These are phyloP conservation scores for Hycleus cichorii DNA, from an alignment of 1,140 invertebrate genomes.

Conservation along the genomic window DNA sequence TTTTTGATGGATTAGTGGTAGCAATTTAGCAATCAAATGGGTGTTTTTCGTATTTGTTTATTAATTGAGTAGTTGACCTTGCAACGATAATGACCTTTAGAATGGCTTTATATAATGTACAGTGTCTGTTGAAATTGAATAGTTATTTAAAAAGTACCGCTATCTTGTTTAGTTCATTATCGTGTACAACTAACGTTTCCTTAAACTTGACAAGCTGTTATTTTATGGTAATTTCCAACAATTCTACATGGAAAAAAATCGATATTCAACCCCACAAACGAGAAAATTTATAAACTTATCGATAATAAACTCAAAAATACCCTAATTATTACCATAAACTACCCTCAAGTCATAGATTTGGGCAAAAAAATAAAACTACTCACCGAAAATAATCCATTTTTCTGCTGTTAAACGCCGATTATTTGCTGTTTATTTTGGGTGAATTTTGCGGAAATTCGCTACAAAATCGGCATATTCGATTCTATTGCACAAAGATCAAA, in stretches of 20 bases:
- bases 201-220: too few relatives aligned
- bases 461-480: background rate
- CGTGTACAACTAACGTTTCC: background rate
- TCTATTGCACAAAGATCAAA: too few relatives aligned
- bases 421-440: background rate
- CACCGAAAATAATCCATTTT: background rate
- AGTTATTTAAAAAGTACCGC: slow-evolving; percentile 8
- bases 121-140: background rate
- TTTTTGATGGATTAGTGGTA: background rate
- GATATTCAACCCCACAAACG: too few relatives aligned
- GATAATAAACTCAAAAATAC: too few relatives aligned
- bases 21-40: background rate
- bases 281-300: too few relatives aligned
- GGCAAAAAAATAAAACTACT: background rate
- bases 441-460: background rate
- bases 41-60: slow-evolving; percentile 2
- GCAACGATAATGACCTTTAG: slow-evolving; percentile 7
- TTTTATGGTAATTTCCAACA: too few relatives aligned
- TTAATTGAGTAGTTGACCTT: slow-evolving; percentile 7
- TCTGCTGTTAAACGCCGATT: background rate
- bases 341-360: too few relatives aligned
- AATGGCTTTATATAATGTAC: background rate
- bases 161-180: background rate
- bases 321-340: too few relatives aligned
- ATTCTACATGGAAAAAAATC: too few relatives aligned